Conservation (phyloP, 2,113 vertebrate species). For the Esox niger region DNA sequence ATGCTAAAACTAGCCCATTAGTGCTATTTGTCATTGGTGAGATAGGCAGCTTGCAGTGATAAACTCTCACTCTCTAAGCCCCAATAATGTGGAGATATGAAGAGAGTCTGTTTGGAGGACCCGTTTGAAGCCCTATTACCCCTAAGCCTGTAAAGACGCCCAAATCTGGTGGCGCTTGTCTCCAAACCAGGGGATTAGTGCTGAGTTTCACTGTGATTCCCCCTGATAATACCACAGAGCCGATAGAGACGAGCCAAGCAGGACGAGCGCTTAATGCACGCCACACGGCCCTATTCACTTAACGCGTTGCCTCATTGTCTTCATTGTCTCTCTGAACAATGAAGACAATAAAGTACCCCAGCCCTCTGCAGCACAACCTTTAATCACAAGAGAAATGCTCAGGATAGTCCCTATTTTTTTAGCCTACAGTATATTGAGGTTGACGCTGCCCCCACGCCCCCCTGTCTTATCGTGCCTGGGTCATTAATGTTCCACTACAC, state of each 20-base stretch:
- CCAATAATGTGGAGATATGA: slow-evolving; percentile 51
- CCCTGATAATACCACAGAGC: slow-evolving; percentile 54
- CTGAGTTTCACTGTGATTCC: slow-evolving; percentile 55
- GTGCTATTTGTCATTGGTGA: slow-evolving; percentile 48
- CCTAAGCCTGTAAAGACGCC: slow-evolving; percentile 58
- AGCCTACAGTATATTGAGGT: slow-evolving; percentile 12
- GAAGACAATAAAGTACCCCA: slow-evolving; percentile 25
- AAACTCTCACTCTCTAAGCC: slow-evolving; percentile 58
- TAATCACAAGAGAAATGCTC: slow-evolving; percentile 27
- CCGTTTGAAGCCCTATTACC: slow-evolving; percentile 60
- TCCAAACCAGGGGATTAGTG: slow-evolving; percentile 65
- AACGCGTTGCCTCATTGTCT: slow-evolving; percentile 11
- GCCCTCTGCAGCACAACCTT: slow-evolving; percentile 19
- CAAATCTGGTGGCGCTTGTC: slow-evolving; percentile 57
- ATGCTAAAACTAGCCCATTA: slow-evolving; percentile 30
- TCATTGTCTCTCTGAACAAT: slow-evolving; percentile 20
- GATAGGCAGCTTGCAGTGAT: slow-evolving; percentile 41
- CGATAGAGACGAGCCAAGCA: slow-evolving; percentile 19
- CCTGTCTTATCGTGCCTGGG: slow-evolving; percentile 13
- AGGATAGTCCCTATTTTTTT: slow-evolving; percentile 17
- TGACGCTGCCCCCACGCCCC: slow-evolving; percentile 11
- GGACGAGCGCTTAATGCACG: slow-evolving; percentile 38
- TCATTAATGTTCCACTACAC: slow-evolving; percentile 43
- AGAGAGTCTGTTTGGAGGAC: slow-evolving; percentile 52
- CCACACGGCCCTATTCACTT: slow-evolving; percentile 38